Conservation (phyloP, 1,140 invertebrate genomes). For the Drosophila kanapiae region DNA sequence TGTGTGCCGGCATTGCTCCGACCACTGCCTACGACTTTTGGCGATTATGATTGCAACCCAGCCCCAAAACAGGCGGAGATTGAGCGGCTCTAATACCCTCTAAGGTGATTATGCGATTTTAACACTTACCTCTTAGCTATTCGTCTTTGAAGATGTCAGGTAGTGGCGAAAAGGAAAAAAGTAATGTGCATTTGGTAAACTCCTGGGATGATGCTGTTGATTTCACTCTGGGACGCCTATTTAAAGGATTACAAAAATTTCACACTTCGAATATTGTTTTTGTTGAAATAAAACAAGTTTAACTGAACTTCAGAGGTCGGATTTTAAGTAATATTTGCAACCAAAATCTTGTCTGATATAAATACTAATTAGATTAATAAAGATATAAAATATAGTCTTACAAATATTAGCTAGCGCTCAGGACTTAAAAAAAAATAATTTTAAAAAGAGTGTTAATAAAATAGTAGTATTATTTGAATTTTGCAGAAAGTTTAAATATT, state of each 20-base stretch:
- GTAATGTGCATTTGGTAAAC: neutral
- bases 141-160: conserved; percentile 14
- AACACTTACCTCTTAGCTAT: conserved; percentile 31
- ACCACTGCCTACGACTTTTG: conserved; percentile 48
- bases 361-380: too few species aligned
- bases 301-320: neutral
- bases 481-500: neutral
- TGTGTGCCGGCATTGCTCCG: conserved; percentile 12
- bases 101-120: conserved; percentile 43
- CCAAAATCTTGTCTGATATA: too few species aligned
- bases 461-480: neutral
- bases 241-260: neutral
- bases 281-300: neutral
- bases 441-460: too few species aligned
- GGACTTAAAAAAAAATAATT: neutral
- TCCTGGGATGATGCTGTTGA: neutral
- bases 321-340: neutral
- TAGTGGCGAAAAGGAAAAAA: neutral
- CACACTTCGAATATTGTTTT: neutral
- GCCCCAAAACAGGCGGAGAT: conserved; percentile 12
- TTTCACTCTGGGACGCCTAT: conserved; percentile 5
- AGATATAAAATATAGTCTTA: neutral
- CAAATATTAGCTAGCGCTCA: too few species aligned
- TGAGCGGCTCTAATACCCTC: conserved; percentile 45
- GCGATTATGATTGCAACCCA: conserved; percentile 57